These are phyloP conservation scores for Fulmarus glacialis DNA, from an alignment of 2,113 vertebrate genomes.

Conservation along the genomic window DNA sequence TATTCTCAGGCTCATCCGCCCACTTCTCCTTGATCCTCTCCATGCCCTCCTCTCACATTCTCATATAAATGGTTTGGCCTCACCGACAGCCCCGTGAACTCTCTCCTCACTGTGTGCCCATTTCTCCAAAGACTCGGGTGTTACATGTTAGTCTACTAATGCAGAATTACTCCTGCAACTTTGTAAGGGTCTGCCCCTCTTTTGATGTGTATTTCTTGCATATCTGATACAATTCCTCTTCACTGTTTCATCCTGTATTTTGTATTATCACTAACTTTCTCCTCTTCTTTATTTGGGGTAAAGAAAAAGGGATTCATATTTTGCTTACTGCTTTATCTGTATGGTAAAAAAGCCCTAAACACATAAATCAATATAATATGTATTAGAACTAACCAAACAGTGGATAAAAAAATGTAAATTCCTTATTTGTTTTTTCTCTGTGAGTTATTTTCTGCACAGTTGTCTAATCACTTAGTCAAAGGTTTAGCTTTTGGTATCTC, in stretches of 20 bases:
- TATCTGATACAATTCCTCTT: background rate
- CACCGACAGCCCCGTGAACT: background rate
- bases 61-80: background rate
- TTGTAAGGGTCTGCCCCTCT: background rate
- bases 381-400: background rate
- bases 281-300: background rate
- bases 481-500: background rate
- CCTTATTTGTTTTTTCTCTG: background rate
- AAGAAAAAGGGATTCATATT: background rate
- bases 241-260: background rate
- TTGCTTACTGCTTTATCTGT: background rate
- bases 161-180: background rate
- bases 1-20: background rate
- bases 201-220: background rate
- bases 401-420: background rate
- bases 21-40: background rate
- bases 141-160: background rate
- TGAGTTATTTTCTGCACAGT: background rate
- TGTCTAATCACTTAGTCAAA: background rate
- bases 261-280: background rate
- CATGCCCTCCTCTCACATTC: background rate
- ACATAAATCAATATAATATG: background rate
- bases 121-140: background rate
- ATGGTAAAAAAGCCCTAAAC: background rate
- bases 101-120: rapidly evolving